A percentile compares a stretch with the other conserved stretches of the same genome.
These are phyloP conservation scores for Mesorhabditis belari DNA, from an alignment of 2,888 invertebrate species.

Conservation along the genomic window DNA sequence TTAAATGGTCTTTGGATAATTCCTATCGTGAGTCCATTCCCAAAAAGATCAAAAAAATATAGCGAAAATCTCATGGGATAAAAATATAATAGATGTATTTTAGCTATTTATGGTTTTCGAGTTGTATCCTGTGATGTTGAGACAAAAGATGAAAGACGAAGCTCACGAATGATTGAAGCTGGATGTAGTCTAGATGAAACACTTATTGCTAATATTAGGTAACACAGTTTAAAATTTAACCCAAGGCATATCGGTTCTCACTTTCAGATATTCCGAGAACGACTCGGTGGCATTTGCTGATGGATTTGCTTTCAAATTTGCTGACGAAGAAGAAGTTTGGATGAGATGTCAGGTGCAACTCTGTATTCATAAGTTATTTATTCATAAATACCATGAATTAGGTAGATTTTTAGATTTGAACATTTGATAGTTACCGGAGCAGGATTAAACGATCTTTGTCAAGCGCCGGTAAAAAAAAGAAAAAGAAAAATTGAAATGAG, in stretches of 20 bases:
- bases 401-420: not conserved
- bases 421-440: not conserved
- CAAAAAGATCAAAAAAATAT: not conserved
- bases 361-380: conserved; percentile 5
- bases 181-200: conserved; percentile 7
- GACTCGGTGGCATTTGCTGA: conserved; percentile 10
- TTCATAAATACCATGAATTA: not conserved
- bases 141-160: conserved; percentile 1
- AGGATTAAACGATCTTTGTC: not conserved
- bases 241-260: no score
- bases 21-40: not conserved
- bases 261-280: conserved; percentile 10
- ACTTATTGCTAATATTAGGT: conserved; percentile 7
- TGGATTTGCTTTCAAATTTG: conserved; percentile 9
- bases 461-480: no score
- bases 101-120: conserved; percentile 11
- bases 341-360: conserved; percentile 7
- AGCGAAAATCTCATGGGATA: not conserved
- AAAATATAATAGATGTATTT: not conserved
- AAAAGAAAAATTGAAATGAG: no score
- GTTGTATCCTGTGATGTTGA: conserved; percentile 6
- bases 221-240: not conserved
- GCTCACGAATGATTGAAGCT: not conserved
- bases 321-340: conserved; percentile 8
- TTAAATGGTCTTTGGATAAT: not conserved